Evolutionary conservation across 2,888 invertebrate genomes (phyloP), one percentile per base, ranked within the genome.

Genomic region (Dilophus febrilis): DNA sequence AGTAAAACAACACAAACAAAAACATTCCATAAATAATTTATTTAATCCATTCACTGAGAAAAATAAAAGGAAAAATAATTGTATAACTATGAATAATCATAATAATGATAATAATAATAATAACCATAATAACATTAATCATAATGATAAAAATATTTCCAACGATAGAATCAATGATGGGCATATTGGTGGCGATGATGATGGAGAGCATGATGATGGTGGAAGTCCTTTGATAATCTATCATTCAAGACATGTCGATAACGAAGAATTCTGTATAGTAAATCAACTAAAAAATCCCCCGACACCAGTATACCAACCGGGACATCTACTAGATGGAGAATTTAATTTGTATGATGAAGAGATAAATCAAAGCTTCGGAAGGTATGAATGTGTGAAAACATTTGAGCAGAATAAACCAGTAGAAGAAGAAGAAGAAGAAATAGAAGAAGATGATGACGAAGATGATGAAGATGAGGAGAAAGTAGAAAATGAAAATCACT

Each of bases 371-470:
- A 7, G 29, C 37, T 29, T 37, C 37, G 18, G 16, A 17, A 8
- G 29, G 29, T 29, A 8, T 29, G n/a, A 28, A 37, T 37, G 28
- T 29, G 37, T 3, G 12, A 17, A 37, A 37, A 29, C 28, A 29
- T 17, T 12, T 17, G 17, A 10, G 26, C 10, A 18, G 16, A 17
- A 22, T 17, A n/a, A 26, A 35, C 17, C 34, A 40, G 19, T 22
- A 40, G n/a, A 40, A 35, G 30, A 37, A 40, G n/a, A 36, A 53
- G 27, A 53, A 51, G 37, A 49, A 54, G 45, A 53, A 50, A 43
- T 53, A 53, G 26, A 48, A 51, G 19, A 55, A 50, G 37, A 50
- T 38, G 45, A 46, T 44, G 48, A 48, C 42, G 45, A n/a, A n/a
- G n/a, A n/a, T n/a, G n/a, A n/a, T n/a, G n/a, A n/a, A 22, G 22